These are phyloP conservation scores for Chloroclystis v-ata DNA, from an alignment of 2,888 invertebrate genomes.

Conservation along the genomic window DNA sequence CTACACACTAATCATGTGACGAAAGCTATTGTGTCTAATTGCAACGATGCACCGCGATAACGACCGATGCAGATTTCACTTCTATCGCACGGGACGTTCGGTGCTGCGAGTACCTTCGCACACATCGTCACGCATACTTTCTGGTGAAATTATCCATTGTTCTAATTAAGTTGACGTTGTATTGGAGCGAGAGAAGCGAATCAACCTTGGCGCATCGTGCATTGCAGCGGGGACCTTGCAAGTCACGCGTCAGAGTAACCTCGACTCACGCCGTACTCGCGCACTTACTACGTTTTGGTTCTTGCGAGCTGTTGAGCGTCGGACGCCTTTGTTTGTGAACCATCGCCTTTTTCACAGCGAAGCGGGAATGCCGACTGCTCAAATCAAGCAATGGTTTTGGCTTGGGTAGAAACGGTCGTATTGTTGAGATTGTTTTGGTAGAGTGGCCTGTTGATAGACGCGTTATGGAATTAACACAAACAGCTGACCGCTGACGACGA, in stretches of 20 bases:
- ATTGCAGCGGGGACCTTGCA: conserved; percentile 78
- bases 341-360: conserved; percentile 42
- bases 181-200: conserved; percentile 60
- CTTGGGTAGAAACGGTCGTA: conserved; percentile 18
- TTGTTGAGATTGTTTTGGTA: conserved; percentile 36
- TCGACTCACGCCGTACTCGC: conserved; percentile 72
- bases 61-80: conserved; percentile 66
- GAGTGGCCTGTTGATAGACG: conserved; percentile 65
- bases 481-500: conserved; percentile 72
- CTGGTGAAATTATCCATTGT: conserved; percentile 13
- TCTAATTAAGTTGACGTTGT: conserved; percentile 41
- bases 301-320: conserved; percentile 34
- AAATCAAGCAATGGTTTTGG: conserved; percentile 39
- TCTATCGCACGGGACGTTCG: conserved; percentile 37
- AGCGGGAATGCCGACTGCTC: background rate
- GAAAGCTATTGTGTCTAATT: conserved; percentile 54
- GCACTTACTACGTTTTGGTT: conserved; percentile 53
- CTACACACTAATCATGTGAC: conserved; percentile 34
- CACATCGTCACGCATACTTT: conserved; percentile 11
- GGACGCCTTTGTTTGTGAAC: conserved; percentile 32
- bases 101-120: conserved; percentile 10
- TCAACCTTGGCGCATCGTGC: conserved; percentile 78
- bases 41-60: conserved; percentile 56
- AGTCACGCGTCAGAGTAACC: conserved; percentile 79
- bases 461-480: conserved; percentile 68